Evolutionary conservation across 2,113 vertebrate species (phyloP).

Genomic region (Gobius niger): DNA sequence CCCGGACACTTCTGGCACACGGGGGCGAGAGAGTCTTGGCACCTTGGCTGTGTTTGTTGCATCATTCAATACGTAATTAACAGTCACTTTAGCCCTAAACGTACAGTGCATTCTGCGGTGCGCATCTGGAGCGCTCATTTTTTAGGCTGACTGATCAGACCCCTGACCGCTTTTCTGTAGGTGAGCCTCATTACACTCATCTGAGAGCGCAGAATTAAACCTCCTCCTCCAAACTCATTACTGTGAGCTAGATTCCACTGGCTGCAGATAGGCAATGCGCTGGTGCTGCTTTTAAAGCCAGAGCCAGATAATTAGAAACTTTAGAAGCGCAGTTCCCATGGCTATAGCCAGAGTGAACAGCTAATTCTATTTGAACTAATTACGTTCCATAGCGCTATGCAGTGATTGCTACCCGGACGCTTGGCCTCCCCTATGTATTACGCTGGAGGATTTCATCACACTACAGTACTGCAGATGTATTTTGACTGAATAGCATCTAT

Average conservation of each 20-base stretch:
- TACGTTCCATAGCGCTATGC: constrained; percentile 69
- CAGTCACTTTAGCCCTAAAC: constrained; percentile 30
- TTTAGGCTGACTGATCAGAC: constrained; percentile 50
- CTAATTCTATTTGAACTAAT: constrained; percentile 79
- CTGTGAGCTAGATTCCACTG: constrained; percentile 74
- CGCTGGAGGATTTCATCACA: constrained; percentile 63
- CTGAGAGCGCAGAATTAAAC: constrained; percentile 68
- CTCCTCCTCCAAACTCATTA: constrained; percentile 76
- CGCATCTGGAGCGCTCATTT: constrained; percentile 34
- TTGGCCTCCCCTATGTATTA: constrained; percentile 60
- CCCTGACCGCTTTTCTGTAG: constrained; percentile 67
- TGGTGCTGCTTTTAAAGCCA: constrained; percentile 76
- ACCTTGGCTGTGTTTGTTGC: not conserved
- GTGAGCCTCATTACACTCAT: constrained; percentile 70
- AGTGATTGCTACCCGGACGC: constrained; percentile 54
- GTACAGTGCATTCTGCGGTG: constrained; percentile 22
- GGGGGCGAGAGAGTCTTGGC: constrained; percentile 1
- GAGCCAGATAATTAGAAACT: constrained; percentile 79
- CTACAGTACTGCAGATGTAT: constrained; percentile 53
- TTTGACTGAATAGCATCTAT: constrained; percentile 36
- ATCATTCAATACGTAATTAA: constrained; percentile 51
- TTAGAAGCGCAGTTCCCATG: constrained; percentile 77
- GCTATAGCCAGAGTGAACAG: constrained; percentile 74
- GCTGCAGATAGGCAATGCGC: constrained; percentile 64
- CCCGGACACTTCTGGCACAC: constrained; percentile 24